Base-by-base conservation (phyloP, 2,888 invertebrate species). In the Stenurella melanura region DNA sequence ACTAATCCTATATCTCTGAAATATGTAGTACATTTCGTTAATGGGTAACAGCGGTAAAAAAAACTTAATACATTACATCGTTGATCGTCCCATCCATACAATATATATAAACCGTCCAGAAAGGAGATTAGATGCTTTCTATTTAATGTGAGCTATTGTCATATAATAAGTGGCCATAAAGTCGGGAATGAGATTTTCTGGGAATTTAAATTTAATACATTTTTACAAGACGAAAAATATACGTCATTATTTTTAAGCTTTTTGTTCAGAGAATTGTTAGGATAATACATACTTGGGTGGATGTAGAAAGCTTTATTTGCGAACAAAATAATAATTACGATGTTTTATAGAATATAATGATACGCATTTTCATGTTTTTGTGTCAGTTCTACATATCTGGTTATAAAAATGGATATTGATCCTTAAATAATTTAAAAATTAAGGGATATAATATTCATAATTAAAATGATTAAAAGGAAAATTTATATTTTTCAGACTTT, bases 131-230 rank as follows among this genome's bases (percentile, higher is more conserved):
- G 18, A 57, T 17, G 57, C 30, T 30, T 57, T 58, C 17, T 34
- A 69, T 69, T 69, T 57, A 61, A 61, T 61, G 30, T 18, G 4
- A 34, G 58, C 30, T 34, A 56, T 30, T 56, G 57, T 69, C 57
- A 9, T 57, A 21, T 69, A 68, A 30, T 57, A 57, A 57, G 26
- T 50, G 18, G 34, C 30, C 17, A 69, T 69, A 69, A 69, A 57
- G 26, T 56, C 6, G 38, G n/a, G 34, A 56, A 57, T 18, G n/a
- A 57, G 17, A 54, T 30, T 30, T 30, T 61, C 21, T n/a, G 50
- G 34, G 26, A 54, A 57, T 69, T 57, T 69, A 69, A 69, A 69
- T 69, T 38, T 69, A 57, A 69, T 34, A 69, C 57, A 30, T 34
- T 57, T 57, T 69, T 58, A 64, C 38, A 42, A 38, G 50, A 64